Base-by-base conservation (phyloP, 2,888 invertebrate species). In the Augiades crinisus region DNA sequence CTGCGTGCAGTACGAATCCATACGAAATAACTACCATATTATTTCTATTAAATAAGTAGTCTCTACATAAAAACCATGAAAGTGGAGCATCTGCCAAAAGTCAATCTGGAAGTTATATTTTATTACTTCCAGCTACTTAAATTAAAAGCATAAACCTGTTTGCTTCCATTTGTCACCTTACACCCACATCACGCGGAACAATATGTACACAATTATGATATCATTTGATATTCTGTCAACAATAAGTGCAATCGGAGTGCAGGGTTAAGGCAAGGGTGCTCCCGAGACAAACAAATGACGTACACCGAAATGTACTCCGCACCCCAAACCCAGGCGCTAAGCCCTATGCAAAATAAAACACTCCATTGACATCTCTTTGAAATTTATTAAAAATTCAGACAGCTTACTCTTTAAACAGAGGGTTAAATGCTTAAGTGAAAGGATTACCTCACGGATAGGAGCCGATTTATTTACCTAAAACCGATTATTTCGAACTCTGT, bases 321-420 rank as follows among this genome's bases (percentile, higher is more conserved):
- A 74, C 81, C 82, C 84, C 82, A 67, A 61, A 69, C 65, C 70
- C 61, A 37, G 22, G 55, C 66, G 74, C 68, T 85, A 78, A 86
- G 75, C 86, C 78, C 84, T 87, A 89, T 88, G 88, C 89, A 89
- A 89, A 89, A 89, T 89, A 89, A 88, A 89, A 86, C 81, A 85
- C 84, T 73, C 86, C 74, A 86, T 86, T 89, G 89, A 86, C 89
- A 82, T 88, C 84, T 84, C 83, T 84, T 84, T 83, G 84, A 87
- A 86, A 87, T 85, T 82, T 88, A 87, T 89, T 87, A 89, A 88
- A 87, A 83, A 89, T 89, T 86, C 85, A 89, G 73, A 62, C 67
- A 72, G 81, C 81, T 87, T 84, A 73, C 72, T 82, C 79, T 84
- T 81, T 75, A 78, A 81, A 81, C 73, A 73, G 82, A 78, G 77